Evolutionary conservation across 1,140 invertebrate genomes (phyloP), one percentile per base, ranked within the genome.

Genomic region (Drosophila nebulosa): DNA sequence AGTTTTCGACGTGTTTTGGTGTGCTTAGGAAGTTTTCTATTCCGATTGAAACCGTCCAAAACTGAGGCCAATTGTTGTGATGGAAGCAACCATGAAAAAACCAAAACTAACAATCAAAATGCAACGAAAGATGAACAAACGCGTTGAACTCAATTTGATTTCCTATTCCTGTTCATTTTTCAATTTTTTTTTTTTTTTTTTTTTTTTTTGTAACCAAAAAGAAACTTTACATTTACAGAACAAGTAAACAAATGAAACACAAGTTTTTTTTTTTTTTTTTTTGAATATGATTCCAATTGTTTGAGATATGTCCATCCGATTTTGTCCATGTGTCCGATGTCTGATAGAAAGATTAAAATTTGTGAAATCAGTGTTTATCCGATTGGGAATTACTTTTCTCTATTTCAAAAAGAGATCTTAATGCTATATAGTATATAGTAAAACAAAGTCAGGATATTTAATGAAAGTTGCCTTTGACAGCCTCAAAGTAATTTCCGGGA

Each of bases 21-120:
- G 89, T 90, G 83, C 64, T 73, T 69, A 72, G 83, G 72, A 78
- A 70, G 52, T 55, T 64, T 71, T 80, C 30, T 71, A 70, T 88
- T 90, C 89, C 89, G 79, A 90, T 90, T 90, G 89, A 90, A 90
- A 90, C 89, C 89, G 89, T 90, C 89, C 89, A 90, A 90, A 90
- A 90, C 89, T 90, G 89, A 90, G 89, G 89, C 89, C 83, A 64
- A 73, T 67, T 89, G 81, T 18, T 88, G 76, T 26, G 74, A 81
- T 60, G 42, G 16, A 68, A 77, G 64, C 84, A 67, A 46, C 83
- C 42, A 69, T 58, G 27, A 7, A 46, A 59, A 35, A 10, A n/a
- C 22, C 46, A 53, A 35, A 56, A 27, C 32, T 36, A 32, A 32
- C 3, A 16, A 32, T 9, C 10, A 30, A 35, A 35, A 39, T 60